Conservation (phyloP, 2,797 vertebrate genomes). For the Diceros bicornis region DNA sequence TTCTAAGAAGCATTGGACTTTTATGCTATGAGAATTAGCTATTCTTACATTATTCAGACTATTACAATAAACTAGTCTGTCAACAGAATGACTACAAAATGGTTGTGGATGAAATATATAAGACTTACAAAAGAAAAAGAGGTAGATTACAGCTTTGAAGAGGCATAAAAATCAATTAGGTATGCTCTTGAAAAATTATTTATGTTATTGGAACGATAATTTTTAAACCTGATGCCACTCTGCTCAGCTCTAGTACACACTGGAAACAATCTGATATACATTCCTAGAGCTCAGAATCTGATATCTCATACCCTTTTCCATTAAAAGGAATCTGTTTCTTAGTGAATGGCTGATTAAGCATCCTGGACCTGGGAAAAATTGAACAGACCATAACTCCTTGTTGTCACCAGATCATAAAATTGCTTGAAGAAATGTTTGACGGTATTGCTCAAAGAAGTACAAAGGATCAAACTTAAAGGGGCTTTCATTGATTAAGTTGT, state of each 20-base stretch:
- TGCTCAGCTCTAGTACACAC: background rate
- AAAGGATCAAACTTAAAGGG: background rate
- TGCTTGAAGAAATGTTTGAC: background rate
- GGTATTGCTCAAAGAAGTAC: background rate
- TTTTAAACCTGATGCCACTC: background rate
- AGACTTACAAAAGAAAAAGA: background rate
- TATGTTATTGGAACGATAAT: background rate
- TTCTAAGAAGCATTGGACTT: background rate
- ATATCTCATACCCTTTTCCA: background rate
- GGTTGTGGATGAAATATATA: background rate
- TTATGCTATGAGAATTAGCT: background rate
- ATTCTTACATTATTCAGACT: background rate
- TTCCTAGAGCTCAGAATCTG: background rate
- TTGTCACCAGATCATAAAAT: background rate
- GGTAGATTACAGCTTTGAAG: background rate
- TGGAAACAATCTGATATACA: background rate
- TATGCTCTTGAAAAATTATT: background rate
- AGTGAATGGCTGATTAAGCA: background rate
- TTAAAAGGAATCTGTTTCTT: background rate
- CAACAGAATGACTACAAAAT: background rate
- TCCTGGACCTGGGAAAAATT: background rate
- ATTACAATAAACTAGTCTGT: background rate
- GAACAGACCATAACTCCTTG: background rate
- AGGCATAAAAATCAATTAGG: background rate
- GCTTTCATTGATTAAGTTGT: background rate